These are phyloP conservation scores for Phalacrocorax aristotelis DNA, from an alignment of 2,113 vertebrate species.

Conservation along the genomic window DNA sequence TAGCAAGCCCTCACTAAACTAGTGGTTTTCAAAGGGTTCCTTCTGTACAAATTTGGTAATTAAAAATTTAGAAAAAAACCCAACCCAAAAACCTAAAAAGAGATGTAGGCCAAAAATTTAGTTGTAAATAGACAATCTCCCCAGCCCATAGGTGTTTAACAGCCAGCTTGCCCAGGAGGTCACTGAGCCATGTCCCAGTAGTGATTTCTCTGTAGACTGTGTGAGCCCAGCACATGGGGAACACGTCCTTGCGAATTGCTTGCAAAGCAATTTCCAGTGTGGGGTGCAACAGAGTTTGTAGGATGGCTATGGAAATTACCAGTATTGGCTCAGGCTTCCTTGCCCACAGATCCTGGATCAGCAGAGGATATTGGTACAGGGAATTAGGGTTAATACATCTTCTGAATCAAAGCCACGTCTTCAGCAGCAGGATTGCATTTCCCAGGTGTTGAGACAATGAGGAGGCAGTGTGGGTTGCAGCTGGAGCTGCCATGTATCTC, in stretches of 20 bases:
- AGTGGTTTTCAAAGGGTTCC: background rate
- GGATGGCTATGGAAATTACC: background rate
- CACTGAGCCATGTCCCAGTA: background rate
- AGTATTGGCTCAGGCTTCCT: background rate
- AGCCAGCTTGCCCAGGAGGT: background rate
- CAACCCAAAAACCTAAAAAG: background rate
- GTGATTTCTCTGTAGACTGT: background rate
- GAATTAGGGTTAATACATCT: background rate
- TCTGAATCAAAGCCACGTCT: background rate
- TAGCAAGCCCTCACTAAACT: background rate
- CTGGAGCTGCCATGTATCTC: background rate
- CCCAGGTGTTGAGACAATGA: fast-evolving
- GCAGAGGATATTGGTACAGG: background rate
- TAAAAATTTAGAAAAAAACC: background rate
- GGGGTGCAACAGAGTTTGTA: background rate
- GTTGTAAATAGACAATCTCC: background rate
- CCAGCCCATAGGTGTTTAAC: background rate
- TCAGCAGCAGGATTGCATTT: background rate
- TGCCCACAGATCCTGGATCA: background rate
- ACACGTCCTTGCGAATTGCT: background rate
- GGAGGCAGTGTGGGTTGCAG: background rate
- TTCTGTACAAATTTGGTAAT: background rate
- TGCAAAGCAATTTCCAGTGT: background rate
- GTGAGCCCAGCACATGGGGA: background rate
- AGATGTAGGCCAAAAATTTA: background rate